Base-by-base conservation (phyloP, 2,113 vertebrate genomes). In the Cebidichthys violaceus region DNA sequence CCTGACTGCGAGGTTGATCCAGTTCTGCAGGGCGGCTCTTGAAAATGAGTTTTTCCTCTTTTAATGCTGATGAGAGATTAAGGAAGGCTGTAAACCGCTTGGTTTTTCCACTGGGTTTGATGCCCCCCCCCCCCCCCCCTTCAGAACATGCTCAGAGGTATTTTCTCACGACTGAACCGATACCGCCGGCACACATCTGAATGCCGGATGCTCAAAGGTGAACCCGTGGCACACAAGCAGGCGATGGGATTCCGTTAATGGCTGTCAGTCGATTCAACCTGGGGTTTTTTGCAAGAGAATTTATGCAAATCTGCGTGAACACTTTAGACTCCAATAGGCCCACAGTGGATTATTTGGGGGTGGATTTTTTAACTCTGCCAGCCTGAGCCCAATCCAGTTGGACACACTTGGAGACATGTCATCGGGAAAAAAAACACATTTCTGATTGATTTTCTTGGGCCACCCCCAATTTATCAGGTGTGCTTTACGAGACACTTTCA, bases 21-120 rank as follows among this genome's bases (percentile, higher is more conserved):
- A 75, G 59, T 79, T 82, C 57, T 41, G 50, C 31, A 60, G 73
- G 54, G 70, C 22, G 17, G 39, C 75, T 65, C 73, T 79, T 71
- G n/a, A 86, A 52, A 91, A 86, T 86, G 4, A 82, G 77, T 22
- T 69, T 90, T 69, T 77, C 18, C n/a, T 65, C 39, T 39, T 41
- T 57, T 79, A 62, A 79, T 88, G 87, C 83, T 87, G 82, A 86
- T 86, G 85, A 83, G 84, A 88, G 86, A 88, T 89, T 92, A 74
- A 65, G 64, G 78, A 87, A 33, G 71, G 78, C 80, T 89, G 73
- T 84, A 77, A 90, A 81, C 60, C 70, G 73, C 83, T 84, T 77
- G 77, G 14, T 73, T 83, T 81, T 61, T 7, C 50, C 54, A 37
- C 66, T 54, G 41, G 71, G 83, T 86, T 67, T 70, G 81, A 4